Evolutionary conservation across 2,797 vertebrate species (phyloP), one percentile per base, ranked within the genome.

Genomic region (Nyctalus aviator): DNA sequence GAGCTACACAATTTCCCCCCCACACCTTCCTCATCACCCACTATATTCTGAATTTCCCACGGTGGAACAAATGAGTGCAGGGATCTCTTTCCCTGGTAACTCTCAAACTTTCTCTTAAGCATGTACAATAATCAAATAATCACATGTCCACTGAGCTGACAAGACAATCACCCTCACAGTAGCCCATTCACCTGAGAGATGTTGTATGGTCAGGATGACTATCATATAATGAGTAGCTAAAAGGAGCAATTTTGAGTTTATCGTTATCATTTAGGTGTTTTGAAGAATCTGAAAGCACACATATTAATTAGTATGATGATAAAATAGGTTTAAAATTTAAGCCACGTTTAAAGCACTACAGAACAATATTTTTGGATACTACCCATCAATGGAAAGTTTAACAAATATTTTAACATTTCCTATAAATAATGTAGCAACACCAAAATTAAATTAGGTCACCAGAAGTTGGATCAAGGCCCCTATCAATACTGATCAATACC

Each of bases 271-370:
- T 71, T 46, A 91, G 50, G 23, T 95, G 12, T 93, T 93, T 44
- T 57, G 15, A 59, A 86, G n/a, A 94, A 83, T 64, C 72, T 86
- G 66, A 79, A 96, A 32, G 5, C 53, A 94, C n/a, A 84, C 44
- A 5, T 57, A 37, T 72, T 73, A 75, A 48, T 76, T 78, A 71
- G 20, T 48, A 15, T 23, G 20, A 91, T 0, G 9, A 79, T 18
- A 12, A 64, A 73, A 75, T 3, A 53, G 30, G 14, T 66, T 53
- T 6, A 41, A 90, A 93, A 55, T 6, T 17, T 72, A 91, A 91
- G 25, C 7, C 27, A 50, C 8, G 35, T 78, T 75, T 35, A 83
- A 77, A 83, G 44, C 32, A 92, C 53, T 6, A 62, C 6, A 37
- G 27, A 82, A 76, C 9, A 71, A 0, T 27, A 78, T 27, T 89